These are phyloP conservation scores for Teinopalpus imperialis DNA, from an alignment of 2,888 invertebrate species.

Conservation along the genomic window DNA sequence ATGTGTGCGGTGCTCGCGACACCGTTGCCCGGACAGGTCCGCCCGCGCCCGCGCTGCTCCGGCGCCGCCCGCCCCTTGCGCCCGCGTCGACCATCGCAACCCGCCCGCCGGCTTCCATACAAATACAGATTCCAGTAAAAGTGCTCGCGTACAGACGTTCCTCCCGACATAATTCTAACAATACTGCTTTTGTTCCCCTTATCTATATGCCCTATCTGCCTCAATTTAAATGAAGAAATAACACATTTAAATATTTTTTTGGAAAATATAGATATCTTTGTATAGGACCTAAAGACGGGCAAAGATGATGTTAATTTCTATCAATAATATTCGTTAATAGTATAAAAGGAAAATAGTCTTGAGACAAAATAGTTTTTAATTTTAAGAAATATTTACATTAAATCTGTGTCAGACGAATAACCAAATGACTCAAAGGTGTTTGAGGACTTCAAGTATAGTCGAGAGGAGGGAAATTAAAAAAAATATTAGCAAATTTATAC, in stretches of 20 bases:
- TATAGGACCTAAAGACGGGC: too few species aligned
- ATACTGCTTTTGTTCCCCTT: constrained; percentile 38
- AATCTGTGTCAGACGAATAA: constrained; percentile 44
- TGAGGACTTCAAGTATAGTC: constrained; percentile 3
- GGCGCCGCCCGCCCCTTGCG: constrained; percentile 45
- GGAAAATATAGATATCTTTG: too few species aligned
- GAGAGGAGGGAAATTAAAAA: too few species aligned
- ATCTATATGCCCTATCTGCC: constrained; percentile 27
- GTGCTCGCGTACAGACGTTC: constrained; percentile 61
- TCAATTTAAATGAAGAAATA: constrained; percentile 12
- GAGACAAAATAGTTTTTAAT: too few species aligned
- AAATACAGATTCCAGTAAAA: constrained; percentile 72
- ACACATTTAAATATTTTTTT: too few species aligned
- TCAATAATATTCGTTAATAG: too few species aligned
- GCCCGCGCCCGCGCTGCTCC: constrained; percentile 62
- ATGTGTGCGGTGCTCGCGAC: constrained; percentile 61
- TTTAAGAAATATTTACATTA: constrained; percentile 31
- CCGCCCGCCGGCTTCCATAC: constrained; percentile 37
- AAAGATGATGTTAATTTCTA: too few species aligned
- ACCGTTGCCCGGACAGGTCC: constrained; percentile 79
- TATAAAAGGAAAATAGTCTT: too few species aligned
- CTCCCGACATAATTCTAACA: constrained; percentile 42
- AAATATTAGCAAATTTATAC: not conserved
- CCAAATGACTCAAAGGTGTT: constrained; percentile 38
- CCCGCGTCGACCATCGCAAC: constrained; percentile 53